Evolutionary conservation across 2,888 invertebrate species (phyloP).

Genomic region (Ophion costatus): DNA sequence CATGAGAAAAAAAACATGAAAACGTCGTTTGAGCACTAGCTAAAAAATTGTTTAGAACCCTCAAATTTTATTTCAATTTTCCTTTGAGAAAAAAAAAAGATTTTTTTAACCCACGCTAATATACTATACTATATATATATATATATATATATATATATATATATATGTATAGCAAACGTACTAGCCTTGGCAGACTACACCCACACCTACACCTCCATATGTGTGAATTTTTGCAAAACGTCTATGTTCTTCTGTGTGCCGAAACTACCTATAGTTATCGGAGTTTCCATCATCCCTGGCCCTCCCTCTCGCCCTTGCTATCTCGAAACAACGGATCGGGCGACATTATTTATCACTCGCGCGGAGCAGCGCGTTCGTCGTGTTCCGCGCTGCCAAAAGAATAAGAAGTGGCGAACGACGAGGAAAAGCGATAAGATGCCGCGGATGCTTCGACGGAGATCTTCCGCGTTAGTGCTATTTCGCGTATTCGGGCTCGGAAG

Average conservation of each 20-base stretch:
- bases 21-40: too few relatives aligned
- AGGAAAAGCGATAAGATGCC: conserved; percentile 47
- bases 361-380: conserved; percentile 6
- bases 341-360: conserved; percentile 72
- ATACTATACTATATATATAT: too few relatives aligned
- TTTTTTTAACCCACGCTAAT: too few relatives aligned
- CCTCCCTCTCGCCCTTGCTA: background rate
- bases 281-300: conserved; percentile 6
- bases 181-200: too few relatives aligned
- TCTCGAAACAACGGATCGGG: conserved; percentile 69
- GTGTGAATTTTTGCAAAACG: background rate
- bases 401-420: conserved; percentile 38
- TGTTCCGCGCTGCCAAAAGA: conserved; percentile 32
- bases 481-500: conserved; percentile 12
- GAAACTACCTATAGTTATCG: background rate
- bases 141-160: too few relatives aligned
- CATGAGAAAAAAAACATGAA: too few relatives aligned
- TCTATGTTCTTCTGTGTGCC: background rate
- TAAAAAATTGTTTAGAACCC: too few relatives aligned
- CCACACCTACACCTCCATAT: too few relatives aligned
- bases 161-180: too few relatives aligned
- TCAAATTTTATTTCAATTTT: too few relatives aligned
- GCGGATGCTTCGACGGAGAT: conserved; percentile 37
- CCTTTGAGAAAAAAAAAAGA: too few relatives aligned
- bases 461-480: conserved; percentile 27